Percentiles rank a stretch among this genome's conserved stretches.
Evolutionary conservation across 1,140 invertebrate species (phyloP).

Genomic region (Octopus bimaculoides): DNA sequence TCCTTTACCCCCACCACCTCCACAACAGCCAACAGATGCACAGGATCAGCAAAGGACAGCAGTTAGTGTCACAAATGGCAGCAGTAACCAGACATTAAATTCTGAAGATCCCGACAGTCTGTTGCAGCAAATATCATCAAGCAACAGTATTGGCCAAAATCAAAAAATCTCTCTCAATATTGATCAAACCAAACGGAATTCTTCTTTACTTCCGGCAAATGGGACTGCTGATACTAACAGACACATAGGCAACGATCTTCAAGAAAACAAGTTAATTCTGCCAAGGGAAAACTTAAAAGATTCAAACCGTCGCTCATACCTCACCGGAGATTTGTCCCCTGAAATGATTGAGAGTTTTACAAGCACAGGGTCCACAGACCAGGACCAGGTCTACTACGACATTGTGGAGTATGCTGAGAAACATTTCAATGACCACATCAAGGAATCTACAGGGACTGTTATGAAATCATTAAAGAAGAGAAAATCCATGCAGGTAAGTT

Average conservation of each 20-base stretch:
- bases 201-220: not conserved
- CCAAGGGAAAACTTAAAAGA: not conserved
- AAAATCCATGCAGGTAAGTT: conserved; percentile 35
- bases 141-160: not conserved
- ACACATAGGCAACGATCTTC: not conserved
- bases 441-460: conserved; percentile 74
- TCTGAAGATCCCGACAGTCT: conserved; percentile 17
- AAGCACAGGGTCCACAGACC: conserved; percentile 17
- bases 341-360: conserved; percentile 10
- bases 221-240: not conserved
- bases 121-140: conserved; percentile 18
- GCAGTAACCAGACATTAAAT: conserved; percentile 16
- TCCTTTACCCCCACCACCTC: conserved; percentile 25
- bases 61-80: not conserved
- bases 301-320: not conserved
- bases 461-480: conserved; percentile 76
- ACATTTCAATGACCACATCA: conserved; percentile 87
- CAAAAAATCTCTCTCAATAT: not conserved
- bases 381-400: conserved; percentile 64
- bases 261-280: not conserved
- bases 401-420: conserved; percentile 91
- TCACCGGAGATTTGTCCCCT: not conserved
- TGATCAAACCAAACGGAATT: not conserved
- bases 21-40: conserved; percentile 13
- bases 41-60: not conserved